These are phyloP conservation scores for Autographa gamma DNA, from an alignment of 2,888 invertebrate genomes.

Conservation along the genomic window DNA sequence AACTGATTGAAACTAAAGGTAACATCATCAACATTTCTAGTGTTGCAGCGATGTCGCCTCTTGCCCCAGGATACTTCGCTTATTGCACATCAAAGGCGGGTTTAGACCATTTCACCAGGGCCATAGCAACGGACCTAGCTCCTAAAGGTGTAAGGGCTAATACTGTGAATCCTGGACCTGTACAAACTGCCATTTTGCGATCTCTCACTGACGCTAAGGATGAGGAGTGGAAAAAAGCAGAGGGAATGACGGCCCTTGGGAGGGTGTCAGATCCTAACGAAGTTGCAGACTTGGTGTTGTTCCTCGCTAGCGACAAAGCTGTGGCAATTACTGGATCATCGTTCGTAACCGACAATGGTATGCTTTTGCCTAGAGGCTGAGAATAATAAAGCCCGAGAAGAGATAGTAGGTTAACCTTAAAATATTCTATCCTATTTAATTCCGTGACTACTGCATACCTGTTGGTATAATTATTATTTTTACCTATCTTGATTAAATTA, in stretches of 20 bases:
- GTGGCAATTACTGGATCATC: slow-evolving; percentile 94
- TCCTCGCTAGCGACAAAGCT: slow-evolving; percentile 62
- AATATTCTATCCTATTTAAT: too few relatives aligned
- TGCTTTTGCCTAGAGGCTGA: slow-evolving; percentile 29
- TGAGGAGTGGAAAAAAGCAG: slow-evolving; percentile 90
- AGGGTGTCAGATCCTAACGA: slow-evolving; percentile 89
- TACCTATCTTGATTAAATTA: background rate
- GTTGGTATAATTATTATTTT: background rate
- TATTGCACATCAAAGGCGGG: slow-evolving; percentile 63
- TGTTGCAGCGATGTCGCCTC: slow-evolving; percentile 40
- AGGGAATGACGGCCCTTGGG: slow-evolving; percentile 94
- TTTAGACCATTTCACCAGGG: slow-evolving; percentile 96
- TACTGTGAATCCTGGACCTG: slow-evolving; percentile 95
- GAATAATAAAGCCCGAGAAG: background rate
- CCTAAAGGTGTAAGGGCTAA: slow-evolving; percentile 93
- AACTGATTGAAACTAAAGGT: slow-evolving; percentile 63
- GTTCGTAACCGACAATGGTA: slow-evolving; percentile 57
- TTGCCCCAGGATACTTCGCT: slow-evolving; percentile 35
- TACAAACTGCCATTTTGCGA: slow-evolving; percentile 74
- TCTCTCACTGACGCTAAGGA: slow-evolving; percentile 30
- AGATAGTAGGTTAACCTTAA: too few relatives aligned
- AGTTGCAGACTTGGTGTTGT: slow-evolving; percentile 60
- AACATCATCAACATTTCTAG: slow-evolving; percentile 68
- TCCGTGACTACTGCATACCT: too few relatives aligned
- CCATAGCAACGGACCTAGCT: slow-evolving; percentile 94